phyloP scores from a whole-genome alignment of 2,888 invertebrate genomes.

The Tridacna crocea region DNA sequence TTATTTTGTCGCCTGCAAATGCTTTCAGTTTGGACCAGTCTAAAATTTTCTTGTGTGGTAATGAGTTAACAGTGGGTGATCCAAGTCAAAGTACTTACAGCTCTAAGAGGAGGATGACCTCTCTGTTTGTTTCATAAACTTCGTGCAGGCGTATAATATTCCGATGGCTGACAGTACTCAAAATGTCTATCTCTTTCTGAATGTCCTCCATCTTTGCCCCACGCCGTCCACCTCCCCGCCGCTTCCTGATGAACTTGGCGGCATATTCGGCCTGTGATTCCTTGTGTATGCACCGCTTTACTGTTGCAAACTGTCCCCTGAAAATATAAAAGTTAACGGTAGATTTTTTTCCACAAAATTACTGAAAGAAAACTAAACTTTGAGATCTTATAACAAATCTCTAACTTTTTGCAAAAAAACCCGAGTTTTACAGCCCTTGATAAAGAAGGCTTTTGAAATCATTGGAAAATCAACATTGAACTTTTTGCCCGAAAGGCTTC shows the following conservation, averaged over 20 bases:
- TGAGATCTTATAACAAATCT: not conserved
- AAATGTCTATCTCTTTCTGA: slow-evolving; percentile 86
- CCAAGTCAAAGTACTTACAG: slow-evolving; percentile 83
- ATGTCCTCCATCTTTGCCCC: slow-evolving; percentile 87
- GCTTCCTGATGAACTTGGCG: slow-evolving; percentile 88
- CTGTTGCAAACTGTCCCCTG: slow-evolving; percentile 89
- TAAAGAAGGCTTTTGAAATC: too few relatives aligned
- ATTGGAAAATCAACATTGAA: too few relatives aligned
- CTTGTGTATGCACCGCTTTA: slow-evolving; percentile 86
- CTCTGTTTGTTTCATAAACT: slow-evolving; percentile 87
- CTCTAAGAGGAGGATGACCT: slow-evolving; percentile 88
- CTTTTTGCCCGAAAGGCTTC: too few relatives aligned
- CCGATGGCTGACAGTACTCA: slow-evolving; percentile 87
- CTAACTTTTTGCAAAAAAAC: not conserved
- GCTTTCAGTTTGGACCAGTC: too few relatives aligned
- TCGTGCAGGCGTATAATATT: slow-evolving; percentile 88
- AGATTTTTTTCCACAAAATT: not conserved
- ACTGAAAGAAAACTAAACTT: not conserved
- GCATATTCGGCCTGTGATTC: slow-evolving; percentile 87
- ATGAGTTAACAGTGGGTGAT: too few relatives aligned
- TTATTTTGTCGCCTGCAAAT: too few relatives aligned
- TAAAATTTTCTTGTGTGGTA: too few relatives aligned
- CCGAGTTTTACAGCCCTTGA: not conserved
- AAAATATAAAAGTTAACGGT: slow-evolving; percentile 25
- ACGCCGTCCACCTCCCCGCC: slow-evolving; percentile 85